Conservation (phyloP, 1,140 invertebrate genomes). For the Pectinophora gossypiella region DNA sequence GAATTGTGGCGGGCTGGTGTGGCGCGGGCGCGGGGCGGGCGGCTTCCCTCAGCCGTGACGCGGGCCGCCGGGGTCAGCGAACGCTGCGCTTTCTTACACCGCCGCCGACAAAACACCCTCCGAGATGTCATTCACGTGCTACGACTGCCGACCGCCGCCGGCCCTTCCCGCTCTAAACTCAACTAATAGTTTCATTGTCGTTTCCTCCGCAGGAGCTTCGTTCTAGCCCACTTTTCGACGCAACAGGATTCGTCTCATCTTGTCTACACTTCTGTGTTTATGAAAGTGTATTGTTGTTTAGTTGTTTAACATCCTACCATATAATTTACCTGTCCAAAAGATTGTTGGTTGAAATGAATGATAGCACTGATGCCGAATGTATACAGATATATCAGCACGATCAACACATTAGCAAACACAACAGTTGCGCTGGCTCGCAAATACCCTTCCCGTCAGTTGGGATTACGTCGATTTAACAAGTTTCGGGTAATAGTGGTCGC, state of each 20-base stretch:
- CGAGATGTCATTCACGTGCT: conserved; percentile 55
- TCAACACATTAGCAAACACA: conserved; percentile 18
- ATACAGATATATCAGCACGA: too few species aligned
- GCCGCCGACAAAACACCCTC: conserved; percentile 48
- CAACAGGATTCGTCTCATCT: too few species aligned
- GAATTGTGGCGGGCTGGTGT: too few species aligned
- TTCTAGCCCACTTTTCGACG: background rate
- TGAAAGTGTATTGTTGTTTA: too few species aligned
- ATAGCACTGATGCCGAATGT: too few species aligned
- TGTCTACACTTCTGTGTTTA: too few species aligned
- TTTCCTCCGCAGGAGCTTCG: conserved; percentile 13
- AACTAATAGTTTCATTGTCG: conserved; percentile 1
- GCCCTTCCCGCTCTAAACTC: conserved; percentile 13
- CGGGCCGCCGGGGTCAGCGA: conserved; percentile 59
- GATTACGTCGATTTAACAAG: background rate
- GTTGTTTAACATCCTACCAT: too few species aligned
- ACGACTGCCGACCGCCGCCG: conserved; percentile 7
- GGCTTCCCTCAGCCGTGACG: conserved; percentile 62
- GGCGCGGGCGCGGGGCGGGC: background rate
- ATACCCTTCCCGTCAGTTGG: background rate
- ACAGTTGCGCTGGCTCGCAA: conserved; percentile 9
- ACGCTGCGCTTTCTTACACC: conserved; percentile 57
- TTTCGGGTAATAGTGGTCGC: conserved; percentile 16
- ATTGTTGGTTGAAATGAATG: too few species aligned
- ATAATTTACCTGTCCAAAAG: too few species aligned